Percentiles rank a stretch among this genome's conserved stretches.
Conservation (phyloP, 2,797 vertebrate species). For the Molossus molossus region DNA sequence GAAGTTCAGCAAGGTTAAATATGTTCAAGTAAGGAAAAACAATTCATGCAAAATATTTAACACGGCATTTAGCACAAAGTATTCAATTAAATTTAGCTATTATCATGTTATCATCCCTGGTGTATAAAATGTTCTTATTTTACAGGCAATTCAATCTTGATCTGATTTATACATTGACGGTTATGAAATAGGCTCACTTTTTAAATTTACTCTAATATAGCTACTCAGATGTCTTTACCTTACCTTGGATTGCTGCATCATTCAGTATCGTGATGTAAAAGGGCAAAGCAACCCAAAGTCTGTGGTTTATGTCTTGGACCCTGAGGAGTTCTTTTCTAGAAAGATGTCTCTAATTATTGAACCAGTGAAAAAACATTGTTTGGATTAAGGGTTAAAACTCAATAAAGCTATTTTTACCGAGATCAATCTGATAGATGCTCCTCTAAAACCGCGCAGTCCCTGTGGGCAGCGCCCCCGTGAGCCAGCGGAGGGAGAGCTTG, state of each 20-base stretch:
- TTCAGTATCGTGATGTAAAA: slow-evolving; percentile 24
- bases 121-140: slow-evolving; percentile 21
- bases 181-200: slow-evolving; percentile 20
- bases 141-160: neutral
- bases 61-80: neutral
- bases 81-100: neutral
- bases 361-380: neutral
- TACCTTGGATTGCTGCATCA: neutral
- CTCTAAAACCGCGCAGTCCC: neutral
- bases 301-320: neutral
- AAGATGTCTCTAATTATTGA: slow-evolving; percentile 23
- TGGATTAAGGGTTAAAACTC: slow-evolving; percentile 23
- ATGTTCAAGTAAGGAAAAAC: slow-evolving; percentile 52
- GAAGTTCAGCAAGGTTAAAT: slow-evolving; percentile 27
- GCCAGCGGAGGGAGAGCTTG: neutral
- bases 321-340: slow-evolving; percentile 2
- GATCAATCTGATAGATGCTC: neutral
- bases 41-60: slow-evolving; percentile 28
- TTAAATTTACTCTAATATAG: slow-evolving; percentile 50
- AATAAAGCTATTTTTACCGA: slow-evolving; percentile 28
- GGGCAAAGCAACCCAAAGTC: neutral
- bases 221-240: neutral
- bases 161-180: neutral
- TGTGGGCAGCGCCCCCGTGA: neutral
- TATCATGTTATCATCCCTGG: neutral